Evolutionary conservation across 1,140 invertebrate genomes (phyloP), one percentile per base, ranked within the genome.

Genomic region (Micrasema longulum): DNA sequence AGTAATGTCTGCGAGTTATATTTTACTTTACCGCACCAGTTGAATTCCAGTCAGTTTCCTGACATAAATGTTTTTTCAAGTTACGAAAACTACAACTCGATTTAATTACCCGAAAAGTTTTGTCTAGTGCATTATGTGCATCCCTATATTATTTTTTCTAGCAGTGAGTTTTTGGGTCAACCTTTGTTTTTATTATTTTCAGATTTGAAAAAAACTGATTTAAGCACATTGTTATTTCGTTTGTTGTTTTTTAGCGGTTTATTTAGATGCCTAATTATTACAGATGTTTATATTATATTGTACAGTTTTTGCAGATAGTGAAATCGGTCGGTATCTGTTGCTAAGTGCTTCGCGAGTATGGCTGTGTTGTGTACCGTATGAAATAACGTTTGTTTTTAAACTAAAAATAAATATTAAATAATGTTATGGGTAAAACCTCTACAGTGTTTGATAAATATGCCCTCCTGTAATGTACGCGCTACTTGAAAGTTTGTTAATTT

Each of bases 1-100:
- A 69, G 67, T 53, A 48, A 50, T 35, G 55, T 64, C 60, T 38
- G 18, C 43, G 22, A 12, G 41, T 63, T 63, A n/a, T 23, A 14
- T 14, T 41, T 36, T 14, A 18, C 18, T 45, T 20, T 1, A 3
- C 22, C 12, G 35, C 20, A 60, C 55, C 16, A 60, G 55, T 60
- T 60, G 55, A 31, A 20, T 35, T 35, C 31, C 35, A 9, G 36
- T 11, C 16, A 10, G 18, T 22, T 53, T 60, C 38, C 55, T 18
- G 55, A 60, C 50, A 53, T 31, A 26, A 53, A 31, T 31, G 7
- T 31, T 31, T 31, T 31, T 2, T 31, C 26, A 31, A 31, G 2
- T 31, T 31, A n/a, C n/a, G 26, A 31, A 31, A 2, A 31, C 26
- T 31, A 4, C 7, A 31, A 2, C 26, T 31, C 7, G 2, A 7